Base-by-base conservation (phyloP, 2,113 vertebrate species). In the Climacteris rufus region DNA sequence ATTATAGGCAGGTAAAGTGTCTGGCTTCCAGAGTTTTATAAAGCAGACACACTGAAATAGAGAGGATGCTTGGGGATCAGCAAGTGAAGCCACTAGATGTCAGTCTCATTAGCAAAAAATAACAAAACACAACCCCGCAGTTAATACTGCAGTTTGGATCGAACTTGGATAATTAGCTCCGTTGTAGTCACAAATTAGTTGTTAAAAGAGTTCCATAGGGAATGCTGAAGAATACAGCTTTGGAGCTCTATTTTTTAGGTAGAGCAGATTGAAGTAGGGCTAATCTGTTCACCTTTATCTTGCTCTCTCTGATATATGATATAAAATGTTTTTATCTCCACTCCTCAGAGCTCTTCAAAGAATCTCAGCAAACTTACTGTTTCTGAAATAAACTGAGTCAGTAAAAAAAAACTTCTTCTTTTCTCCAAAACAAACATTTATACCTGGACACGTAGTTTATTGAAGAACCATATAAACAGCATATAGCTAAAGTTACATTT, bases 1-100 rank as follows among this genome's bases (percentile, higher is more conserved):
- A 98, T 92, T 98, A 98, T 66, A 97, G 96, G 96, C 96, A 97
- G 68, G 97, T 98, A 87, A 79, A 52, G 8, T 80, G 49, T 47
- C 42, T 35, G 63, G 11, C 33, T 77, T 19, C 11, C 45, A 40
- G 42, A 24, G 17, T 25, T 76, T 6, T 25, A 31, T 15, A 54
- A 72, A 77, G 40, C 22, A 69, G 71, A 22, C 13, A 7, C 1
- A 2, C 39, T 24, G 70, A 53, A 82, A 50, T 5, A 22, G 9
- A 47, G 24, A 44, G 19, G 39, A 35, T 89, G 31, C 23, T 64
- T 57, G 30, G 50, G 27, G 16, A 77, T 52, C 33, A 10, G n/a
- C 17, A 68, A 40, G 35, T 27, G 53, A 35, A 59, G 28, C 94
- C 90, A 86, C 83, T 82, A 96, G 94, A 60, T 97, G 94, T 93